Base-by-base conservation (phyloP, 2,797 vertebrate genomes). In the Holocentrus rufus region DNA sequence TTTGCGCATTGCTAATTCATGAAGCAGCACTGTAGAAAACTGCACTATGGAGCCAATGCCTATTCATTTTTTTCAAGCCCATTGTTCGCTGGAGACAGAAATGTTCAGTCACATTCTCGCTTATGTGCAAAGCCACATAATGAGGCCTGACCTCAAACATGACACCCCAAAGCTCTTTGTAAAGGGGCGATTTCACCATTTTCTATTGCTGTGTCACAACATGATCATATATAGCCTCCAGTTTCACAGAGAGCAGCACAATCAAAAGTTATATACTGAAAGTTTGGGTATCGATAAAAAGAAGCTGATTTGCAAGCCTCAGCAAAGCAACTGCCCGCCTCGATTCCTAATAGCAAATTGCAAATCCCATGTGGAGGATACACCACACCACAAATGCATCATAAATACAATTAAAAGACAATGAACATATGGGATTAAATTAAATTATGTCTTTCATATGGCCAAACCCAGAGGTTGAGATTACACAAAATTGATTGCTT, bases 401-500 rank as follows among this genome's bases (percentile, higher is more conserved):
- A 39, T 17, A 49, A 63, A 65, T 65, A 9, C 27, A 52, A 36
- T 53, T 14, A 65, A 68, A 81, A 47, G 11, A 13, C 62, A 54
- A 31, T 20, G 55, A 74, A 30, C 36, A 55, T 50, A 50, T 8
- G 27, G 30, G 67, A 61, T 52, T 22, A 30, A 79, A 82, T 83
- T 46, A 84, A 73, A 75, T 11, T 39, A 54, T n/a, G n/a, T n/a
- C n/a, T 57, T 69, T 71, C 54, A 79, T 61, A 31, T 42, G 62
- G 64, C 31, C 58, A 72, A 75, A 73, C 42, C 10, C 64, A 22
- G 60, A 7, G 6, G 42, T 50, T 30, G 20, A 47, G 58, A 80
- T 86, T 61, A 74, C 3, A 14, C 31, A 46, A 55, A 66, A 83
- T 58, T 18, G 78, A 84, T 62, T 68, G 72, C 42, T 66, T 74